Evolutionary conservation across 2,113 vertebrate species (phyloP).

Genomic region (Alouatta palliata): DNA sequence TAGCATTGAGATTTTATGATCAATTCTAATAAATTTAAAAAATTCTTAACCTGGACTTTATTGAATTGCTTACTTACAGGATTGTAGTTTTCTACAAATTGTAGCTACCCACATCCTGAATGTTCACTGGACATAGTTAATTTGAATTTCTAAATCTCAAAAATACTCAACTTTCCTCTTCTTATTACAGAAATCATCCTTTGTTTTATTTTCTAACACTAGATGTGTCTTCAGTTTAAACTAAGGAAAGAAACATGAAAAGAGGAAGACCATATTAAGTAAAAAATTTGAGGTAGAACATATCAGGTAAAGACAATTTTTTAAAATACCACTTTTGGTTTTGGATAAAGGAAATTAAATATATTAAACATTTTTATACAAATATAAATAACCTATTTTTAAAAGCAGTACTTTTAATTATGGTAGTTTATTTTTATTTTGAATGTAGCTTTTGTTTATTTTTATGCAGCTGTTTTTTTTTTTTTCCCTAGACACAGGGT

Average conservation of each 20-base stretch:
- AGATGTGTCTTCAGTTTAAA: background rate
- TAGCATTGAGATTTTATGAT: background rate
- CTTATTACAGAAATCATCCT: background rate
- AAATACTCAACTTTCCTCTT: background rate
- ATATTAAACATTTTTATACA: background rate
- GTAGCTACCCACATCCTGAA: background rate
- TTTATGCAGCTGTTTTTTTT: constrained; percentile 20
- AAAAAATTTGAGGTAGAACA: background rate
- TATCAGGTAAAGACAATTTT: background rate
- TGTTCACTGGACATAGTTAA: background rate
- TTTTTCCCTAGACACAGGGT: background rate
- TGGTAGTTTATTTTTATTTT: background rate
- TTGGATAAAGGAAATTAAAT: constrained; percentile 12
- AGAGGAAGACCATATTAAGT: background rate
- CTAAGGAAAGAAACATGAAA: background rate
- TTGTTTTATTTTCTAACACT: background rate
- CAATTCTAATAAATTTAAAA: background rate
- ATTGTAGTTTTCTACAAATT: background rate
- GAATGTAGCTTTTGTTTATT: background rate
- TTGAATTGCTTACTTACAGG: background rate
- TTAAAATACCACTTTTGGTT: background rate
- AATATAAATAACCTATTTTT: background rate
- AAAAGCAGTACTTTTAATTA: background rate
- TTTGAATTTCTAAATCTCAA: background rate
- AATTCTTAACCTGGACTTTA: background rate